Evolutionary conservation across 2,797 vertebrate species (phyloP), one percentile per base, ranked within the genome.

Genomic region (Mergus octosetaceus): DNA sequence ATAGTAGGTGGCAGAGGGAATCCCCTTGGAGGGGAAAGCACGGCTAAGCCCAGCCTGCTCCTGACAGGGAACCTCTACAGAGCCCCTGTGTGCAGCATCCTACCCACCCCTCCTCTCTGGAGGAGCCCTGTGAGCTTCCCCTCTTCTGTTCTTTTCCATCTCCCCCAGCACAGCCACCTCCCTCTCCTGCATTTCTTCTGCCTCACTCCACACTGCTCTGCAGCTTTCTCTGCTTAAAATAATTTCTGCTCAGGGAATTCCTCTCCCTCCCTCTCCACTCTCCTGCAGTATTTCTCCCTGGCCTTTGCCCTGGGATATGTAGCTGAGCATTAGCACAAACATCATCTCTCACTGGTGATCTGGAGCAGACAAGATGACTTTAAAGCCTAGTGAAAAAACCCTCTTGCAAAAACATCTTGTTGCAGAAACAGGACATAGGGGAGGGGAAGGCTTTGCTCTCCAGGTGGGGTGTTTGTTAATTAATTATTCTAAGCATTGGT

Each of bases 241-340:
- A 89, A 88, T 94, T 91, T 70, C 95, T 94, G 90, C 69, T 95
- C 38, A 57, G 93, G 94, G 94, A 96, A 95, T 96, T 96, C 94
- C 78, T 73, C 64, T 94, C 69, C 90, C 89, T 87, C 73, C 64
- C 74, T 89, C 83, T 41, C 73, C 0, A 1, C 36, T 88, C 65
- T 94, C 65, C 86, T 91, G 91, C 84, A 87, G 80, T 88, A 91
- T 91, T 94, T 96, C 87, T 95, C 20, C 2, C 65, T 93, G 89
- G 61, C 93, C 93, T 95, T 94, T 95, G 91, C 85, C 93, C 89
- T 93, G 47, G 27, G 84, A 94, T 79, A 93, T 94, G 83, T 91
- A 91, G 86, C 10, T 65, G 85, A 95, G 84, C 87, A 77, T 95
- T 90, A 96, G 85, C 64, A 86, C 34, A 60, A 85, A 32, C 70